A percentile compares a stretch with the other conserved stretches of the same genome.
Conservation (phyloP, 1,140 invertebrate species). For the Drosophila lowei region DNA sequence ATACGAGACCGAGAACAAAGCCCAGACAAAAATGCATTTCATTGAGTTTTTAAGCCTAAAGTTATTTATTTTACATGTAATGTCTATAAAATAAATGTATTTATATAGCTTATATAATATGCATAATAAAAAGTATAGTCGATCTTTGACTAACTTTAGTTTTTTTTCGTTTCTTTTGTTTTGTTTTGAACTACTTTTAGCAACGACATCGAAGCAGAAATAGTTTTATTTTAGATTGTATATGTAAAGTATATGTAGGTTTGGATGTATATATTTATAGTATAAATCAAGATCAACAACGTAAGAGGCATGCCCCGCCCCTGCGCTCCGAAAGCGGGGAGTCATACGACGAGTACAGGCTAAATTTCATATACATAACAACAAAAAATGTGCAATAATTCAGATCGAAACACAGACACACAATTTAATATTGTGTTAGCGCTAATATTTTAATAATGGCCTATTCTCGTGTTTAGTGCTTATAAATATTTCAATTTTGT, state of each 20-base stretch:
- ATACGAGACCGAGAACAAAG: too few species aligned
- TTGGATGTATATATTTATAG: slow-evolving; percentile 18
- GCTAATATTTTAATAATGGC: slow-evolving; percentile 46
- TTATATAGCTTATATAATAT: slow-evolving; percentile 57
- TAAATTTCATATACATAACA: too few species aligned
- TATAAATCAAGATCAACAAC: slow-evolving; percentile 54
- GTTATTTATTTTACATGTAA: slow-evolving; percentile 72
- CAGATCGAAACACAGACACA: slow-evolving; percentile 20
- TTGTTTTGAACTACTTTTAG: slow-evolving; percentile 26
- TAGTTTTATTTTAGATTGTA: slow-evolving; percentile 17
- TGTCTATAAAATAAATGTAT: slow-evolving; percentile 57
- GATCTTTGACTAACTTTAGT: slow-evolving; percentile 40
- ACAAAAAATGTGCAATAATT: slow-evolving; percentile 11
- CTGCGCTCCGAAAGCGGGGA: slow-evolving; percentile 16
- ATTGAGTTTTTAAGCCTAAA: slow-evolving; percentile 64
- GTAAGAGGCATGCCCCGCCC: slow-evolving; percentile 12
- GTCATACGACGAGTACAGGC: background rate
- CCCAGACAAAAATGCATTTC: slow-evolving; percentile 13
- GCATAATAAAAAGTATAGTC: slow-evolving; percentile 45
- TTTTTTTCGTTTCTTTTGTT: slow-evolving; percentile 1
- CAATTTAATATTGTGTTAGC: slow-evolving; percentile 6
- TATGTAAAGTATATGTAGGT: slow-evolving; percentile 9
- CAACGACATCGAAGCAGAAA: slow-evolving; percentile 35
- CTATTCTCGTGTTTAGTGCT: slow-evolving; percentile 8
- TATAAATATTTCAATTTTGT: slow-evolving; percentile 59